These are phyloP conservation scores for Bombus breviceps DNA, from an alignment of 1,140 invertebrate genomes.

Conservation along the genomic window DNA sequence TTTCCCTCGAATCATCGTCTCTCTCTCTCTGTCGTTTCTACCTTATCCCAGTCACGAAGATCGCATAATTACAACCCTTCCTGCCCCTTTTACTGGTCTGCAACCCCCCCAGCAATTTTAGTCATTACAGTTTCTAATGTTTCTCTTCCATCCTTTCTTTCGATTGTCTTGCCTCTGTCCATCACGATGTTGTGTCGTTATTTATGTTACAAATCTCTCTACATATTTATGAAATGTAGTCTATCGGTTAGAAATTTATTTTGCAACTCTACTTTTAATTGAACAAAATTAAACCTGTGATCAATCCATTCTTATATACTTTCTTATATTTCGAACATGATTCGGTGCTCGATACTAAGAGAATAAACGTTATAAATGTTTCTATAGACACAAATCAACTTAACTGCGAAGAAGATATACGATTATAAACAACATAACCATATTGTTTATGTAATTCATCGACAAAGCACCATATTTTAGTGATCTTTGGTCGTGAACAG, in stretches of 20 bases:
- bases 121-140: conserved; percentile 10
- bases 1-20: conserved; percentile 3
- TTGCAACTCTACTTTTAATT: too few species aligned
- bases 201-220: background rate
- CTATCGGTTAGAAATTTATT: background rate
- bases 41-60: conserved; percentile 44
- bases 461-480: too few species aligned
- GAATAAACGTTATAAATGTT: background rate
- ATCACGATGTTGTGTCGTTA: background rate
- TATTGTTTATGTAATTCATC: background rate
- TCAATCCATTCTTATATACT: too few species aligned
- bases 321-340: too few species aligned
- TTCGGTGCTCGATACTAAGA: too few species aligned
- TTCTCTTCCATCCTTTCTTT: conserved; percentile 11
- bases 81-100: conserved; percentile 38
- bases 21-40: conserved; percentile 21
- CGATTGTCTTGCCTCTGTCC: background rate
- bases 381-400: background rate
- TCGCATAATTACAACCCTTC: conserved; percentile 56
- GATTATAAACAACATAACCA: background rate
- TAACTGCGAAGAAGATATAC: background rate
- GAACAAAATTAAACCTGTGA: too few species aligned
- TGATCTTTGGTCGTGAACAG: too few species aligned
- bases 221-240: background rate
- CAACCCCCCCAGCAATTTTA: conserved; percentile 44